A percentile compares a stretch with the other conserved stretches of the same genome.
These are phyloP conservation scores for Pollicipes pollicipes DNA, from an alignment of 1,140 invertebrate genomes.

Conservation along the genomic window DNA sequence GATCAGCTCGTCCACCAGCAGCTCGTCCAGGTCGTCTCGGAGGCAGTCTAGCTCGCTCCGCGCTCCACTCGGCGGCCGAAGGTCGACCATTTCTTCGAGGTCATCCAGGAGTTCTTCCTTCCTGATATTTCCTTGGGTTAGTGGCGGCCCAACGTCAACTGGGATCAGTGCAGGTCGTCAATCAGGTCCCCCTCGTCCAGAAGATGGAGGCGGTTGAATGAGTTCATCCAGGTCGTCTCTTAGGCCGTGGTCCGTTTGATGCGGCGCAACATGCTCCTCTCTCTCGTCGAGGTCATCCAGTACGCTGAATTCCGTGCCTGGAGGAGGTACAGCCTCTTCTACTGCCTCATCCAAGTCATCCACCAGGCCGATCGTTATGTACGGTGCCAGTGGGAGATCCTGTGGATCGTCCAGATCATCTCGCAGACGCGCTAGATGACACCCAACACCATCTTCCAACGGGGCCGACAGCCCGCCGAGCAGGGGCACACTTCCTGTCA, in stretches of 20 bases:
- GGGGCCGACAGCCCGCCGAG: background rate
- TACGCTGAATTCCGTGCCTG: background rate
- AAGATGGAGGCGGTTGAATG: background rate
- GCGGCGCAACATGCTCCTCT: background rate
- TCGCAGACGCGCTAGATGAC: background rate
- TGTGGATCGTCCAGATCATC: background rate
- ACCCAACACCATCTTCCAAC: background rate
- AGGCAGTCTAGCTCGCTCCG: constrained; percentile 9
- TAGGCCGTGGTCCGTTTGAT: background rate
- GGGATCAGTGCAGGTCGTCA: background rate
- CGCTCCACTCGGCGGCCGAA: background rate
- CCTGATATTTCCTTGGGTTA: background rate
- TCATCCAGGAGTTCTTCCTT: too few relatives aligned
- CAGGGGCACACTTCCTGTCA: background rate
- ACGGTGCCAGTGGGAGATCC: background rate
- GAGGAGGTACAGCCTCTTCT: background rate
- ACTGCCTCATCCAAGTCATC: background rate
- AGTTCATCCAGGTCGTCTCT: background rate
- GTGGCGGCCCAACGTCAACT: background rate
- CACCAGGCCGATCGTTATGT: background rate
- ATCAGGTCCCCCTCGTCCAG: background rate
- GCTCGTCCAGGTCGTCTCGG: background rate
- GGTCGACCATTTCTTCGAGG: background rate
- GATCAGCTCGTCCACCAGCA: background rate
- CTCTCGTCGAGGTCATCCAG: background rate